Percentiles rank a stretch among this genome's conserved stretches.
Conservation (phyloP, 2,797 vertebrate species). For the Poeciliopsis turneri region DNA sequence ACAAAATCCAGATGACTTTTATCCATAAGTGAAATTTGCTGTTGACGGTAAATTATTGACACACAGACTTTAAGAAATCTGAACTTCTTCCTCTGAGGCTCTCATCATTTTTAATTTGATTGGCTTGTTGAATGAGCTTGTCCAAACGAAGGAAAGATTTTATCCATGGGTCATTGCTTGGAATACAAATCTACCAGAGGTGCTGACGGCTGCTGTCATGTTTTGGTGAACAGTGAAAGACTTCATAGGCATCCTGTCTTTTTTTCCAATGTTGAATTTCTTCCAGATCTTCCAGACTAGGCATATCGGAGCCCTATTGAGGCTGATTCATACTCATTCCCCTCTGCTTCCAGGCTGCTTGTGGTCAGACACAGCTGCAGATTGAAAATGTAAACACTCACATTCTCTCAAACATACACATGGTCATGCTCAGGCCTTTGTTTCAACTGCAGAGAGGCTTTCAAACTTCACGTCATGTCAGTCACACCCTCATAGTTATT, state of each 20-base stretch:
- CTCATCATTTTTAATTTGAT: conserved; percentile 44
- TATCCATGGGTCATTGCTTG: conserved; percentile 44
- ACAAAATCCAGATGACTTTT: conserved; percentile 18
- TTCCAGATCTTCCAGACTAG: conserved; percentile 54
- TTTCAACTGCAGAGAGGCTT: conserved; percentile 62
- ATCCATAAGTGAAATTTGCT: conserved; percentile 8
- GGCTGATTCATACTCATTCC: conserved; percentile 38
- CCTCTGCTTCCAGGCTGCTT: conserved; percentile 39
- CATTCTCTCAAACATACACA: conserved; percentile 68
- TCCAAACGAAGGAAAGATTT: conserved; percentile 52
- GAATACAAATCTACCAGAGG: conserved; percentile 64
- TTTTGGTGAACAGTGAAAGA: conserved; percentile 58
- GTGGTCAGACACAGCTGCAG: conserved; percentile 69
- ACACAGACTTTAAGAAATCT: conserved; percentile 15
- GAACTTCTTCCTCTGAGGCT: conserved; percentile 10
- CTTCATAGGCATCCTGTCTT: conserved; percentile 65
- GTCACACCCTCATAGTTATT: conserved; percentile 65
- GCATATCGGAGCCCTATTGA: conserved; percentile 37
- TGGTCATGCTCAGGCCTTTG: conserved; percentile 47
- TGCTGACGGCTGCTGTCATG: conserved; percentile 74
- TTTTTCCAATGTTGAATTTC: conserved; percentile 37
- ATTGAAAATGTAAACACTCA: conserved; percentile 69
- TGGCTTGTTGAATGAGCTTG: conserved; percentile 63
- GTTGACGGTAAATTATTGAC: neutral
- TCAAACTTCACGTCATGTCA: conserved; percentile 64